A percentile compares a stretch with the other conserved stretches of the same genome.
Conservation (phyloP, 2,113 vertebrate species). For the Peucedramus taeniatus region DNA sequence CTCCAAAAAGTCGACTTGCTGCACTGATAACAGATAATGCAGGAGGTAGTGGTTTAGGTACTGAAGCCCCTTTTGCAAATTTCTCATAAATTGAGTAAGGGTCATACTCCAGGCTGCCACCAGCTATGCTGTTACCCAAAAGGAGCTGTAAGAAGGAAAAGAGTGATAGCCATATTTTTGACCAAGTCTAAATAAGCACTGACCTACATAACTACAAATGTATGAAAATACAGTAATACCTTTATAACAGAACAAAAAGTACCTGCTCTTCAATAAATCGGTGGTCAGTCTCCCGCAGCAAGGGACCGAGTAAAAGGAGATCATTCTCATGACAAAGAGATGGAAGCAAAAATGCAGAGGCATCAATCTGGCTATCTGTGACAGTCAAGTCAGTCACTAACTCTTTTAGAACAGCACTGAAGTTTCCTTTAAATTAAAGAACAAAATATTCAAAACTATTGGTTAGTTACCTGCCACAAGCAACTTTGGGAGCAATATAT, state of each 20-base stretch:
- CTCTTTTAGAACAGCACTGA: conserved; percentile 83
- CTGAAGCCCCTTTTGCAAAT: conserved; percentile 64
- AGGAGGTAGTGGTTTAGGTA: conserved; percentile 82
- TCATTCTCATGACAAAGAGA: conserved; percentile 84
- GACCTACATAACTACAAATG: neutral
- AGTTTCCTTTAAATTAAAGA: conserved; percentile 72
- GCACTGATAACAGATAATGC: conserved; percentile 73
- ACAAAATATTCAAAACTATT: neutral
- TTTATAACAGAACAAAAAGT: neutral
- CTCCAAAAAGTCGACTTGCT: conserved; percentile 83
- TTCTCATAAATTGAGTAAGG: conserved; percentile 80
- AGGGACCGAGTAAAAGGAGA: conserved; percentile 78
- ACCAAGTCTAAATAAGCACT: neutral
- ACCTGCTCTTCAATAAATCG: conserved; percentile 91
- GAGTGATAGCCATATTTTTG: neutral
- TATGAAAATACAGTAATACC: neutral
- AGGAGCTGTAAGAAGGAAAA: conserved; percentile 72
- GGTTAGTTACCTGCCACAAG: neutral
- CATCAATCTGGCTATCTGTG: conserved; percentile 76
- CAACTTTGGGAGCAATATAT: neutral
- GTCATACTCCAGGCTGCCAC: conserved; percentile 86
- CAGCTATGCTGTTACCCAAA: conserved; percentile 75
- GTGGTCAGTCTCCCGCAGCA: conserved; percentile 79
- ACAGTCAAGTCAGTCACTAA: conserved; percentile 82
- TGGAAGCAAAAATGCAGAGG: conserved; percentile 81